phyloP scores from a whole-genome alignment of 2,797 vertebrate species.

The Acestrorhynchus altus region DNA sequence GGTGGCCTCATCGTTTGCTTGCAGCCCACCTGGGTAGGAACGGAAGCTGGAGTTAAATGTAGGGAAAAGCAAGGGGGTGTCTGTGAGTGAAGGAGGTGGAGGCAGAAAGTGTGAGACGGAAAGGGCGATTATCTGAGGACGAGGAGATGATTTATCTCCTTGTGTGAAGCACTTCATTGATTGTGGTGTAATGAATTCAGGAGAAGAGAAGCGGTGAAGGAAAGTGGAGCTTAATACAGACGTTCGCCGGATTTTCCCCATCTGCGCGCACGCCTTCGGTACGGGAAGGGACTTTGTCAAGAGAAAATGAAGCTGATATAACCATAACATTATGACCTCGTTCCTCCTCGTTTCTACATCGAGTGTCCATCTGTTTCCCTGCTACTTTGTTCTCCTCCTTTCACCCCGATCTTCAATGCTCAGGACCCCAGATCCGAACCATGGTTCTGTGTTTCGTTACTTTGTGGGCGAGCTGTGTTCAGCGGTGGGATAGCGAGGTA shows the following conservation, averaged over 20 bases:
- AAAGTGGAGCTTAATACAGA: constrained; percentile 50
- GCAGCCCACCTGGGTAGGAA: not conserved
- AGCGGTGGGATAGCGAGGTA: no score
- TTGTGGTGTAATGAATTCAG: constrained; percentile 58
- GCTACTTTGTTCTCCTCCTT: no score
- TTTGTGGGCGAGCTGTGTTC: no score
- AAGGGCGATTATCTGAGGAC: constrained; percentile 58
- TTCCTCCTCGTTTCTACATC: no score
- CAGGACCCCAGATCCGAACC: no score
- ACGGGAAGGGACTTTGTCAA: constrained; percentile 8
- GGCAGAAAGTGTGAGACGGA: constrained; percentile 38
- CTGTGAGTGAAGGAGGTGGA: constrained; percentile 14
- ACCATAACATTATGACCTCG: no score
- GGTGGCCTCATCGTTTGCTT: not conserved
- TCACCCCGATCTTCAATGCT: no score
- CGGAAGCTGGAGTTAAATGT: not conserved
- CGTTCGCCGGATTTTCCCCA: constrained; percentile 32
- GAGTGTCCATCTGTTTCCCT: no score
- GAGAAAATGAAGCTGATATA: not conserved
- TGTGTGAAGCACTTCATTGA: constrained; percentile 57
- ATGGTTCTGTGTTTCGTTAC: no score
- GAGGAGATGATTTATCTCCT: constrained; percentile 57
- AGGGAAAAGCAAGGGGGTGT: not conserved
- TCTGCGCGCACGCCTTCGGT: constrained; percentile 9
- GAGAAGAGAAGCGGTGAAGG: constrained; percentile 25